Evolutionary conservation across 2,797 vertebrate genomes (phyloP).

Genomic region (Tokudaia tokunoshimensis): DNA sequence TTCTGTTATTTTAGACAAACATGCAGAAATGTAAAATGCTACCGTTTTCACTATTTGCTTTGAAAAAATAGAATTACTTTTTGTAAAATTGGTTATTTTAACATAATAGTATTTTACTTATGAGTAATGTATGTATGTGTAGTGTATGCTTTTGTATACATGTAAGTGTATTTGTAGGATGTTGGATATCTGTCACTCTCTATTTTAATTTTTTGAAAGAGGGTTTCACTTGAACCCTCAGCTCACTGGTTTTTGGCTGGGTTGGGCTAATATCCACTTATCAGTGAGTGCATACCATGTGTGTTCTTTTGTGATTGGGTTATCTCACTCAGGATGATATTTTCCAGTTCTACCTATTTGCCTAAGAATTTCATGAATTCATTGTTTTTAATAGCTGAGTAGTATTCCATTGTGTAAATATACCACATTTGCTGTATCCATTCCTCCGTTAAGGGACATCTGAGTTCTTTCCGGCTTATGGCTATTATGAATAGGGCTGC

Average conservation of each 20-base stretch:
- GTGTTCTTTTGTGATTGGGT: too few relatives aligned
- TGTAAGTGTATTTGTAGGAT: neutral
- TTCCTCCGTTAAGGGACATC: too few relatives aligned
- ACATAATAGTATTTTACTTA: neutral
- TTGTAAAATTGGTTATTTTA: conserved; percentile 13
- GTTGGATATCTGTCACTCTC: neutral
- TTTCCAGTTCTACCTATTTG: too few relatives aligned
- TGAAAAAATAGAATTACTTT: conserved; percentile 36
- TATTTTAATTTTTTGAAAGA: neutral
- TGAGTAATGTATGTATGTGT: neutral
- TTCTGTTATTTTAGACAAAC: neutral
- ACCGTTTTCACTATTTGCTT: neutral
- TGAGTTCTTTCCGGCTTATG: too few relatives aligned
- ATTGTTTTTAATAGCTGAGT: too few relatives aligned
- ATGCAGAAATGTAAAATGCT: neutral
- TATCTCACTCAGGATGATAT: too few relatives aligned
- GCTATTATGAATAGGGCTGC: too few relatives aligned
- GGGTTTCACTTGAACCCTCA: neutral
- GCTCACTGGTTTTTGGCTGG: neutral
- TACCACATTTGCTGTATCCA: too few relatives aligned
- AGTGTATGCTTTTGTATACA: neutral
- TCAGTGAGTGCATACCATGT: too few relatives aligned
- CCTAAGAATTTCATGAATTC: too few relatives aligned
- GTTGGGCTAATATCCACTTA: too few relatives aligned
- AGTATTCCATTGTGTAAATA: too few relatives aligned